phyloP scores from a whole-genome alignment of 2,113 vertebrate genomes.

The Trogon melanurus region DNA sequence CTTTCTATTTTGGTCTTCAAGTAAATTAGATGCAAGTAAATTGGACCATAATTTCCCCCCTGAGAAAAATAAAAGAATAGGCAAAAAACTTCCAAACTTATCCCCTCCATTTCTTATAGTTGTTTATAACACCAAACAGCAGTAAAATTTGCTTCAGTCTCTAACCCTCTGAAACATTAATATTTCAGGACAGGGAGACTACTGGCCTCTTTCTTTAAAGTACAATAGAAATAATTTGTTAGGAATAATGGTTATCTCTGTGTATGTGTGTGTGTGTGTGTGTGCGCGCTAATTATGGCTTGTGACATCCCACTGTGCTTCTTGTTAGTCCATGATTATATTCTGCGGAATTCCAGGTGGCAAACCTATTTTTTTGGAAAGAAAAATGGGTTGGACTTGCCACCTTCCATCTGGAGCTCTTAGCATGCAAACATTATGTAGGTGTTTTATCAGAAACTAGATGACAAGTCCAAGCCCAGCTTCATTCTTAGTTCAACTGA shows the following conservation, averaged over 20 bases:
- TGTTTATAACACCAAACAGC: not conserved
- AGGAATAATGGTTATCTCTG: not conserved
- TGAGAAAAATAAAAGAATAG: not conserved
- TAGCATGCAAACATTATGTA: not conserved
- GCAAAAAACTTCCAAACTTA: not conserved
- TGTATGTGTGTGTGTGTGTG: not conserved
- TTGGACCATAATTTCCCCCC: not conserved
- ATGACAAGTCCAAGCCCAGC: not conserved
- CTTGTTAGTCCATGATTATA: not conserved
- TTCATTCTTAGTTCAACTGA: not conserved
- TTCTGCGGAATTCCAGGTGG: conserved; percentile 46
- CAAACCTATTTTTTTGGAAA: conserved; percentile 17
- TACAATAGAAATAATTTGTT: not conserved
- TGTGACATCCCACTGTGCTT: not conserved
- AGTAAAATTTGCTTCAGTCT: not conserved
- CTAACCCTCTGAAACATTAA: not conserved
- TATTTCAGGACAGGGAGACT: not conserved
- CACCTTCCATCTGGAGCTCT: conserved; percentile 33
- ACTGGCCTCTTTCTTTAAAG: not conserved
- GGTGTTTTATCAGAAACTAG: not conserved
- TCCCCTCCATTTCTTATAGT: not conserved
- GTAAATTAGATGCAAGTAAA: not conserved
- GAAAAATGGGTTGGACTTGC: not conserved
- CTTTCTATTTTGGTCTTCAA: not conserved
- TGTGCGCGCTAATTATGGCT: not conserved